A percentile compares a stretch with the other conserved stretches of the same genome.
Conservation (phyloP, 1,140 invertebrate genomes). For the Ceratoteleas bidentatus region DNA sequence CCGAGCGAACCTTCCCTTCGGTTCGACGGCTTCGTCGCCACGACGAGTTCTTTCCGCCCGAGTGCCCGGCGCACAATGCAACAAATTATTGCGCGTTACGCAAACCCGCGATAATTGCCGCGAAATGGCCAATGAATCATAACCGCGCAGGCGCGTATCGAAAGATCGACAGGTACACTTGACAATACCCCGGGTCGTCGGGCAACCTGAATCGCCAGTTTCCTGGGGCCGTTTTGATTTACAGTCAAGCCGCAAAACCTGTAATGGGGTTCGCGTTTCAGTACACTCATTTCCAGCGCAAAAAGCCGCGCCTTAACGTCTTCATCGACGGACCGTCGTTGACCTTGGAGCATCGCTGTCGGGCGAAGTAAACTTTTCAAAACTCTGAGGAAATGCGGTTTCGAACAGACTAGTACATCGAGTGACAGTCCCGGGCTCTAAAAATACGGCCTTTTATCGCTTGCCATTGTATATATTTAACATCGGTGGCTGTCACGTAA, state of each 20-base stretch:
- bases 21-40: constrained; percentile 52
- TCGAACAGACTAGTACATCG: no score
- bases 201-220: neutral
- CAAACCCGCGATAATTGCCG: constrained; percentile 64
- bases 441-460: neutral
- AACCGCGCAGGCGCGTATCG: constrained; percentile 38
- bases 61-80: constrained; percentile 63
- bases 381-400: no score
- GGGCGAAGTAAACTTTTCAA: no score
- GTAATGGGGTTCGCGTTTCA: no score
- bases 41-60: constrained; percentile 65
- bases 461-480: constrained; percentile 40
- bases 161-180: constrained; percentile 40
- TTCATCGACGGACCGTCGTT: no score
- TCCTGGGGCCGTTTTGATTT: neutral
- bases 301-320: no score
- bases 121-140: constrained; percentile 64
- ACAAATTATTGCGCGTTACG: constrained; percentile 64
- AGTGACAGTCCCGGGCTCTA: no score
- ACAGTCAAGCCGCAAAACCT: no score
- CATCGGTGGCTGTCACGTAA: constrained; percentile 46
- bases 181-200: constrained; percentile 27
- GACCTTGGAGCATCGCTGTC: no score
- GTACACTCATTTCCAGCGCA: no score
- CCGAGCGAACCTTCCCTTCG: constrained; percentile 57